A percentile compares a stretch with the other conserved stretches of the same genome.
phyloP scores from a whole-genome alignment of 2,888 invertebrate genomes.

The Ommatoiulus sabulosus region DNA sequence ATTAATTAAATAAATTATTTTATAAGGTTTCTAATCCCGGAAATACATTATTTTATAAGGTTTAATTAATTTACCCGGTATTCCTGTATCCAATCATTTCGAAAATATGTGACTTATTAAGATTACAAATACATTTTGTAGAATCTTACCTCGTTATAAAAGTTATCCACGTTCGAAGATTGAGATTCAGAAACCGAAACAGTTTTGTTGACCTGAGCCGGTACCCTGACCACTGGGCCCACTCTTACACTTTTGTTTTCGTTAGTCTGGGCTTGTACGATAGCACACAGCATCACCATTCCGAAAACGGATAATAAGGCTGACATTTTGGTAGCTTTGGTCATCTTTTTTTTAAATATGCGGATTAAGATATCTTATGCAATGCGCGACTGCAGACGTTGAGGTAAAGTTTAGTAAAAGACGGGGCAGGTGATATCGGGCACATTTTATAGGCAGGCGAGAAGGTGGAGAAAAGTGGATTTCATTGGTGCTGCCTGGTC shows the following conservation, averaged over 20 bases:
- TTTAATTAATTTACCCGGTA: too few species aligned
- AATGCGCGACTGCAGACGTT: conserved; percentile 48
- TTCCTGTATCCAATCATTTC: too few species aligned
- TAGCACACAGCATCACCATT: conserved; percentile 43
- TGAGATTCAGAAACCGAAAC: conserved; percentile 59
- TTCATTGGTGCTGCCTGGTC: conserved; percentile 37
- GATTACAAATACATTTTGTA: neutral
- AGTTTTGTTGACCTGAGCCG: conserved; percentile 58
- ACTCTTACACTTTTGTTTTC: conserved; percentile 59
- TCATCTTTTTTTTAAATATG: conserved; percentile 39
- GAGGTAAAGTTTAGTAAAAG: conserved; percentile 49
- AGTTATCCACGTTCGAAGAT: conserved; percentile 58
- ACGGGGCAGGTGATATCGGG: conserved; percentile 50
- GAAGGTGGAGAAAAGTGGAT: conserved; percentile 38
- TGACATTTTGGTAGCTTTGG: conserved; percentile 49
- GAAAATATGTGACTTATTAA: neutral
- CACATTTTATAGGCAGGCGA: conserved; percentile 42
- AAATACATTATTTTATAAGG: too few species aligned
- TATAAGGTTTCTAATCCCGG: too few species aligned
- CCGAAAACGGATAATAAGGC: conserved; percentile 49
- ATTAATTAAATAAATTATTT: too few species aligned
- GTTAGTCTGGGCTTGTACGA: conserved; percentile 54
- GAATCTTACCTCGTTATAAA: conserved; percentile 57
- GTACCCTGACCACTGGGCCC: conserved; percentile 59
- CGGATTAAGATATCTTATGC: neutral